Conservation (phyloP, 2,113 vertebrate genomes). For the Naja naja region DNA sequence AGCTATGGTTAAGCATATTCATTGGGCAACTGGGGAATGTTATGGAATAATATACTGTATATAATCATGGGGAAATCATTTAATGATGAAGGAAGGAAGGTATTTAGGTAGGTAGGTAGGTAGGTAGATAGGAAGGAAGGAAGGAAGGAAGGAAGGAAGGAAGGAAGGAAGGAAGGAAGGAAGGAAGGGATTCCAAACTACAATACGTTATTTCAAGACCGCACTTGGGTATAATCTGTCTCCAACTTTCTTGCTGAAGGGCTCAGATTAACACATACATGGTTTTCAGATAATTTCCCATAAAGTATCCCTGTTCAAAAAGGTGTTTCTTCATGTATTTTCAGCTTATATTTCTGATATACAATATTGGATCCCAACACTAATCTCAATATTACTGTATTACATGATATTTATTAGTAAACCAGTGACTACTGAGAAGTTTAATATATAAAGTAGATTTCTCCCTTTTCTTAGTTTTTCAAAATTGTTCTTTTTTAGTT, state of each 20-base stretch:
- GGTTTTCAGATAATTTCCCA: not conserved
- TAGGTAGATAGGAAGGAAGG: not conserved
- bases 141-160: no score
- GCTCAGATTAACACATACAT: not conserved
- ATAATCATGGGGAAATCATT: not conserved
- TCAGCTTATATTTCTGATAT: not conserved
- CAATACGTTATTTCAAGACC: not conserved
- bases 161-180: not conserved
- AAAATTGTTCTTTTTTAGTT: not conserved
- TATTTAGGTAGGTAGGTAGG: no score
- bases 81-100: not conserved
- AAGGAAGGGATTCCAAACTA: not conserved
- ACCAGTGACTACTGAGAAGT: not conserved
- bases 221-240: not conserved
- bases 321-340: not conserved
- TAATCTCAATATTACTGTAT: constrained; percentile 3
- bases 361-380: constrained; percentile 10
- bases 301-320: not conserved
- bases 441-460: not conserved
- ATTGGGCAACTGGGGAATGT: not conserved
- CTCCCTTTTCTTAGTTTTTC: not conserved
- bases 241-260: not conserved
- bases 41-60: not conserved
- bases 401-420: not conserved
- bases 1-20: not conserved